phyloP scores from a whole-genome alignment of 2,888 invertebrate species.

The Heteromyza rotundicornis region DNA sequence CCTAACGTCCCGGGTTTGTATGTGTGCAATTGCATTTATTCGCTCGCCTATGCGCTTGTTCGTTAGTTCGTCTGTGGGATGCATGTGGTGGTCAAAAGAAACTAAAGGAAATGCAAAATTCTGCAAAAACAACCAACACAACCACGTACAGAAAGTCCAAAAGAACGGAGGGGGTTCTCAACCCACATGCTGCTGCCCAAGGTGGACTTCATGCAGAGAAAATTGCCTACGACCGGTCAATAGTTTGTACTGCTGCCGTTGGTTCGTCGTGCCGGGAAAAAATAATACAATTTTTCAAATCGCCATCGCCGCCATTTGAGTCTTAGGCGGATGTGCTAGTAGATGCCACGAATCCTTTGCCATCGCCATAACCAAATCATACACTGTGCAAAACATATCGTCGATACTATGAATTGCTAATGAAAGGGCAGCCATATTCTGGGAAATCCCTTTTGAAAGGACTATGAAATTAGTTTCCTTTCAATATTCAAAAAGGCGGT shows the following conservation, averaged over 20 bases:
- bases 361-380: too few species aligned
- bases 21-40: background rate
- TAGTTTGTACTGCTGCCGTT: background rate
- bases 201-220: constrained; percentile 2
- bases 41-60: background rate
- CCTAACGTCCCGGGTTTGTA: background rate
- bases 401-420: too few species aligned
- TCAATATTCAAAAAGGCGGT: too few species aligned
- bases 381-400: too few species aligned
- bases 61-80: constrained; percentile 4
- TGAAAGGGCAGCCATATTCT: too few species aligned
- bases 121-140: constrained; percentile 13
- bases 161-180: background rate
- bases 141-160: background rate
- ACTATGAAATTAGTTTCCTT: too few species aligned
- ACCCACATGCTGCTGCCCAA: too few species aligned
- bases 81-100: background rate
- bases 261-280: background rate
- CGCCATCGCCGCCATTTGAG: constrained; percentile 14
- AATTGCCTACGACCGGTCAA: constrained; percentile 14
- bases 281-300: constrained; percentile 41
- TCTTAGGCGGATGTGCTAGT: background rate
- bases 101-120: constrained; percentile 15
- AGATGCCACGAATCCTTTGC: too few species aligned
- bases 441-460: too few species aligned